phyloP scores from a whole-genome alignment of 2,888 invertebrate species.

The Patella depressa region DNA sequence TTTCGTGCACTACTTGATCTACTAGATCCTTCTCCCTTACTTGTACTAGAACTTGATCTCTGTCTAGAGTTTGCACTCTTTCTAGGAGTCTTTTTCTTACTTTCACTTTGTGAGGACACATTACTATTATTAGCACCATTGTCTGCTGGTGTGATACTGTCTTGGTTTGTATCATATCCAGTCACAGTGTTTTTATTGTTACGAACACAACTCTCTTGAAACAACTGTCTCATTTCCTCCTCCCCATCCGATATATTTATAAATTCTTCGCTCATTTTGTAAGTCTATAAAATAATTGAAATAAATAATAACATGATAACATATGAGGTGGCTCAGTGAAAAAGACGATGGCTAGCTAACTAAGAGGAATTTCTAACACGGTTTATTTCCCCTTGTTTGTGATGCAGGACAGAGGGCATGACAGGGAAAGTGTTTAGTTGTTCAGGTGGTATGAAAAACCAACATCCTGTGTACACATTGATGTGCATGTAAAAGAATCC shows the following conservation, averaged over 20 bases:
- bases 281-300: too few species aligned
- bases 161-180: not conserved
- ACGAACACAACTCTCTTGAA: not conserved
- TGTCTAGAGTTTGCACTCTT: not conserved
- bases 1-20: not conserved
- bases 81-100: constrained; percentile 1
- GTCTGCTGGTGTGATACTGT: not conserved
- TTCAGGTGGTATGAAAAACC: too few species aligned
- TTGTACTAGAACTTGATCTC: not conserved
- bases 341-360: too few species aligned
- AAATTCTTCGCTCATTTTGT: not conserved
- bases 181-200: not conserved
- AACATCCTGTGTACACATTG: too few species aligned
- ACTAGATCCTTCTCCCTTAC: not conserved
- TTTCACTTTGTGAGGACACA: not conserved
- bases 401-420: too few species aligned
- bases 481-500: too few species aligned
- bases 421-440: too few species aligned
- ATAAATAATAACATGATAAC: too few species aligned
- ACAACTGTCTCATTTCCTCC: not conserved
- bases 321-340: too few species aligned
- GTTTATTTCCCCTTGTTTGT: too few species aligned
- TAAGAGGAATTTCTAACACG: too few species aligned
- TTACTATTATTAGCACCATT: not conserved
- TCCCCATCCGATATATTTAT: constrained; percentile 3